Evolutionary conservation across 2,797 vertebrate species (phyloP).

Genomic region (Etheostoma perlongum): DNA sequence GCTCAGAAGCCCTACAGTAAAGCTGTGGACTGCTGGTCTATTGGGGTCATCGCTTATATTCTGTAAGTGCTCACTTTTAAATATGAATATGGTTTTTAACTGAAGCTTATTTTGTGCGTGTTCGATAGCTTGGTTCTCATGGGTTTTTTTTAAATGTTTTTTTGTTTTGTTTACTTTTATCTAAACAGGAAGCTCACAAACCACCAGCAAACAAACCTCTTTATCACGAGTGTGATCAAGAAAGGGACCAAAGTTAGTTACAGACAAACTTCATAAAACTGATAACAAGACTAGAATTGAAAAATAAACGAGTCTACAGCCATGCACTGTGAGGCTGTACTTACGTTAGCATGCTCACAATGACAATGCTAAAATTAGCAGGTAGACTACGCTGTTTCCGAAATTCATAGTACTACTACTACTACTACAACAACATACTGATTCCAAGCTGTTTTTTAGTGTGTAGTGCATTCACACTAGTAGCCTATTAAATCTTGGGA

Average conservation of each 20-base stretch:
- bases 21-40: slow-evolving; percentile 99
- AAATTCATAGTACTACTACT: too few relatives aligned
- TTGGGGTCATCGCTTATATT: slow-evolving; percentile 98
- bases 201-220: not conserved
- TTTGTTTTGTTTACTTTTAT: not conserved
- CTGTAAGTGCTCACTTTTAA: slow-evolving; percentile 88
- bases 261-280: not conserved
- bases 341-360: not conserved
- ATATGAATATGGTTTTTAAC: not conserved
- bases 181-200: slow-evolving; percentile 3
- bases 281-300: not conserved
- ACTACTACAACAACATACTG: too few relatives aligned
- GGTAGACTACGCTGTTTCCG: too few relatives aligned
- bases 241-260: not conserved
- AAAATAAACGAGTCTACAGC: not conserved
- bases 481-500: not conserved
- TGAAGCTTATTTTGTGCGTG: not conserved
- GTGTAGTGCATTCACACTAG: too few relatives aligned
- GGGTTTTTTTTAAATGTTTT: not conserved
- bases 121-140: not conserved
- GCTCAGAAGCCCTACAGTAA: slow-evolving; percentile 99
- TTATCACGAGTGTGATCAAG: not conserved
- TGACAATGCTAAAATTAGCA: not conserved
- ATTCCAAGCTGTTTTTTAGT: too few relatives aligned
- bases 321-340: not conserved